phyloP scores from a whole-genome alignment of 2,113 vertebrate genomes.

The Macaca nemestrina region DNA sequence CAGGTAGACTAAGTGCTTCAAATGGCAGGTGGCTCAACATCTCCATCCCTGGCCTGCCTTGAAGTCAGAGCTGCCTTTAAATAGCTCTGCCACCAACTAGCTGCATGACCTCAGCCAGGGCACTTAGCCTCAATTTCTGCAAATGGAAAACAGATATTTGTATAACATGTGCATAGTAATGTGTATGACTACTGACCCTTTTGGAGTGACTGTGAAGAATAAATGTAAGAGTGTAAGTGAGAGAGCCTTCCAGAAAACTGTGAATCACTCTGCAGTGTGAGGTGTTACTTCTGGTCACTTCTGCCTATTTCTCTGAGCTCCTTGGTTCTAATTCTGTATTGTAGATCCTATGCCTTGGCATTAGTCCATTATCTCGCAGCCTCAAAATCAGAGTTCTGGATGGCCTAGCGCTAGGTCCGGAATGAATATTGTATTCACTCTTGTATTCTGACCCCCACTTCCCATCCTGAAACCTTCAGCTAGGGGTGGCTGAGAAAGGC shows the following conservation, averaged over 20 bases:
- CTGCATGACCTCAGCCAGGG: not conserved
- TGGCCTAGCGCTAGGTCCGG: not conserved
- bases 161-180: not conserved
- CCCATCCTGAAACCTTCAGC: not conserved
- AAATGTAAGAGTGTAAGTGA: not conserved
- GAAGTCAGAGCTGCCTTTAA: not conserved
- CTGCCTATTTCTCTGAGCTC: not conserved
- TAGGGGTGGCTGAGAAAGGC: not conserved
- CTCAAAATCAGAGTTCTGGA: not conserved
- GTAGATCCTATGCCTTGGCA: not conserved
- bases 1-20: not conserved
- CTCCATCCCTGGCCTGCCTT: not conserved
- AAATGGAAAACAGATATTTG: not conserved
- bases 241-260: not conserved
- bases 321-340: not conserved
- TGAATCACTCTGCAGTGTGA: fast-evolving
- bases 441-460: not conserved
- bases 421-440: not conserved
- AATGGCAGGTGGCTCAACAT: not conserved
- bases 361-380: not conserved
- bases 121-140: not conserved
- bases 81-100: not conserved
- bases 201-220: not conserved
- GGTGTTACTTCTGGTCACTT: not conserved
- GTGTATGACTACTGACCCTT: not conserved